phyloP scores from a whole-genome alignment of 1,140 invertebrate genomes.

The Hypothenemus hampei region DNA sequence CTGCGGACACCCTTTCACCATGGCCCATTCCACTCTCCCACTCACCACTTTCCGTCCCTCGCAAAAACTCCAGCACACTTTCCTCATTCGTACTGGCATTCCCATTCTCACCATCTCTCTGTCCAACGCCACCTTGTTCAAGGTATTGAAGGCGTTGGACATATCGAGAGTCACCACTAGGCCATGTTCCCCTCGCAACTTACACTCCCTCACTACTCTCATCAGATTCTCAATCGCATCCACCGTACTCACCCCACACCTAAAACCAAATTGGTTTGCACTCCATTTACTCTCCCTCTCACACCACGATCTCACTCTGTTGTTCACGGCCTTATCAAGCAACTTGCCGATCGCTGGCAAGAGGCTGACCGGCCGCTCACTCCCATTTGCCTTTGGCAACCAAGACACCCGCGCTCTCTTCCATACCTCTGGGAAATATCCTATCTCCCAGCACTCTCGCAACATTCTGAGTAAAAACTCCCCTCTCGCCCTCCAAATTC shows the following conservation, averaged over 20 bases:
- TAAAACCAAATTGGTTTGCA: constrained; percentile 23
- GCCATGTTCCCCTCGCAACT: not conserved
- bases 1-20: constrained; percentile 33
- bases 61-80: constrained; percentile 11
- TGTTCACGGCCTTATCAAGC: constrained; percentile 2
- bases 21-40: too few relatives aligned
- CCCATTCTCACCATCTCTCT: not conserved
- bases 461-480: not conserved
- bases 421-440: constrained; percentile 5
- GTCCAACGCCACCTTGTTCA: constrained; percentile 5
- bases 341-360: constrained; percentile 5
- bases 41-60: constrained; percentile 10
- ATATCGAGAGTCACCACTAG: constrained; percentile 16
- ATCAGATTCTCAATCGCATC: constrained; percentile 7
- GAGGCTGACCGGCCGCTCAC: not conserved
- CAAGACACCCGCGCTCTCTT: constrained; percentile 4
- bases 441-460: not conserved
- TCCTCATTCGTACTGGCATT: not conserved
- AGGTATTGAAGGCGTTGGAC: constrained; percentile 22
- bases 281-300: not conserved
- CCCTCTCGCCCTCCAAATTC: too few relatives aligned
- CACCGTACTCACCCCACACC: constrained; percentile 10
- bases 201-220: not conserved
- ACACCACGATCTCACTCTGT: not conserved
- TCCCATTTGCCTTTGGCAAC: constrained; percentile 6